Percentiles rank a stretch among this genome's conserved stretches.
Conservation (phyloP, 1,140 invertebrate genomes). For the Grapholita molesta region DNA sequence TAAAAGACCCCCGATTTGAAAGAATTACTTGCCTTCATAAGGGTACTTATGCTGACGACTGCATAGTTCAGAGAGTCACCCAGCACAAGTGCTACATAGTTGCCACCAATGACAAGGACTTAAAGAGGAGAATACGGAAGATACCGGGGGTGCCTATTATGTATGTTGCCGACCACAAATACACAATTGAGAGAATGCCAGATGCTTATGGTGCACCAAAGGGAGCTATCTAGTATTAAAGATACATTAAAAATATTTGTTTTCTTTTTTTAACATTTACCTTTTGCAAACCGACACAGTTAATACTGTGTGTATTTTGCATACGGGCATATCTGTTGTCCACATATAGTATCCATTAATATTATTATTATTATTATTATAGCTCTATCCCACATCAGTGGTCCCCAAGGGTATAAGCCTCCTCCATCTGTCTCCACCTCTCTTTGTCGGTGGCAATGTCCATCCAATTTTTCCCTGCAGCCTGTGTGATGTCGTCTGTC, state of each 20-base stretch:
- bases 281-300: not conserved
- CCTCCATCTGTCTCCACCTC: too few species aligned
- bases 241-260: not conserved
- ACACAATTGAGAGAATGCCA: constrained; percentile 98
- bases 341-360: too few species aligned
- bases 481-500: too few species aligned
- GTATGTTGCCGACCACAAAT: constrained; percentile 96
- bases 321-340: too few species aligned
- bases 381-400: too few species aligned
- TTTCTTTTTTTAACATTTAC: not conserved
- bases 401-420: too few species aligned
- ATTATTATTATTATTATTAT: too few species aligned
- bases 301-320: too few species aligned
- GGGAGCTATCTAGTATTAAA: constrained; percentile 59
- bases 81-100: constrained; percentile 99
- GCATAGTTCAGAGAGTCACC: constrained; percentile 96
- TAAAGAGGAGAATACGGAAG: constrained; percentile 97
- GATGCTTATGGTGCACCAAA: constrained; percentile 97
- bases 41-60: constrained; percentile 99
- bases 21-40: constrained; percentile 96
- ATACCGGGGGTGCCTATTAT: constrained; percentile 99
- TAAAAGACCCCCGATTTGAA: constrained; percentile 97
- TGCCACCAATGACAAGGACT: constrained; percentile 98
- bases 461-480: too few species aligned
- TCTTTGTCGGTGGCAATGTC: too few species aligned